phyloP scores from a whole-genome alignment of 2,113 vertebrate genomes.

The Phalacrocorax aristotelis region DNA sequence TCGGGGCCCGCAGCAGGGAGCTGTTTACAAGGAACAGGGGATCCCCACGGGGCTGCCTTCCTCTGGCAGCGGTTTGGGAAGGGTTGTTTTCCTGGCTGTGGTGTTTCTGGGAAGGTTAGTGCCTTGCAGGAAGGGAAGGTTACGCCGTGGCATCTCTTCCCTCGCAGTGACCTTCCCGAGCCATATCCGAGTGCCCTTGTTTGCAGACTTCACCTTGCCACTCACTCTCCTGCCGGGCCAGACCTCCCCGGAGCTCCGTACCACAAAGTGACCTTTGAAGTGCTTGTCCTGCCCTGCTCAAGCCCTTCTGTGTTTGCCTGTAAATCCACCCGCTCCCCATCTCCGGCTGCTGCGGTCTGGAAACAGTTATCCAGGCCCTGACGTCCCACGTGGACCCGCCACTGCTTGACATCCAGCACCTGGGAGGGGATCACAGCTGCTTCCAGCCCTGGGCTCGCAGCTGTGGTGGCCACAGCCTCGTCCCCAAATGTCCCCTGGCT shows the following conservation, averaged over 20 bases:
- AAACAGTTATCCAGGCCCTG: neutral
- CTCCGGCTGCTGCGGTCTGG: neutral
- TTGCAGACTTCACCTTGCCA: neutral
- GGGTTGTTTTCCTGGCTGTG: neutral
- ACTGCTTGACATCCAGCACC: neutral
- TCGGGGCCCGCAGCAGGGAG: neutral
- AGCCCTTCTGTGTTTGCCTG: neutral
- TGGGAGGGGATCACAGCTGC: neutral
- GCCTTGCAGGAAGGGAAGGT: constrained; percentile 13
- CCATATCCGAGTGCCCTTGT: neutral
- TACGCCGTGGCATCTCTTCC: neutral
- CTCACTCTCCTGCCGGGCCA: neutral
- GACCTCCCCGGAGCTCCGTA: neutral
- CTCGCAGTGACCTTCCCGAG: neutral
- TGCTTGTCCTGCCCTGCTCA: accelerated
- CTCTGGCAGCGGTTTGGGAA: accelerated
- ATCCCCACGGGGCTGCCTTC: neutral
- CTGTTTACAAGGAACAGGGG: neutral
- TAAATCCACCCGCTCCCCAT: accelerated
- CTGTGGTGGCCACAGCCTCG: neutral
- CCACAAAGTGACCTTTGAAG: constrained; percentile 59
- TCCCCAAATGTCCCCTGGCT: neutral
- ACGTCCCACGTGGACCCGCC: neutral
- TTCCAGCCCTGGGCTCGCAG: neutral
- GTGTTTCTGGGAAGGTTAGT: neutral